These are phyloP conservation scores for Sebastes reedi DNA, from an alignment of 2,797 vertebrate species.

Conservation along the genomic window DNA sequence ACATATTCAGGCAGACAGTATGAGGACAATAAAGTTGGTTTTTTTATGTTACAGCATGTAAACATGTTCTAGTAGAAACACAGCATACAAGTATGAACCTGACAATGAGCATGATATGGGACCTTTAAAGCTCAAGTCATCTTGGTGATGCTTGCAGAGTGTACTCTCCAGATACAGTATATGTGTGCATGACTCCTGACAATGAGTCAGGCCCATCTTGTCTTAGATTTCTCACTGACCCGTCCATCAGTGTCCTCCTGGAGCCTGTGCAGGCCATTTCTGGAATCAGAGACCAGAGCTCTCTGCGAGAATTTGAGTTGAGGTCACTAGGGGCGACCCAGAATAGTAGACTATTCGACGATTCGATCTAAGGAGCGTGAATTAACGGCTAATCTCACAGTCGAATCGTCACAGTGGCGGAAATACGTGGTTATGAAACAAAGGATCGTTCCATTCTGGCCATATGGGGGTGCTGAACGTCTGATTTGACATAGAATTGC, in stretches of 20 bases:
- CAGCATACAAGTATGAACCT: no score
- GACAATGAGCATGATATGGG: no score
- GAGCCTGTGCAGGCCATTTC: neutral
- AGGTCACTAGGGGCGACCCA: neutral
- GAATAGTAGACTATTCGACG: no score
- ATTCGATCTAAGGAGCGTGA: neutral
- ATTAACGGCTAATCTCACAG: no score
- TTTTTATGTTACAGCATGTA: no score
- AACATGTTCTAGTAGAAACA: no score
- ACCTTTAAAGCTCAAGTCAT: neutral
- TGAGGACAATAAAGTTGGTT: no score
- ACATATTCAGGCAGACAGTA: no score
- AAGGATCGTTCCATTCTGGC: neutral
- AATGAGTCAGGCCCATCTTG: neutral
- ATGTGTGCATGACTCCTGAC: neutral
- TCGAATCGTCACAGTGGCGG: no score
- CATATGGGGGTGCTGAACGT: neutral
- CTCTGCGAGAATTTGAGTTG: neutral
- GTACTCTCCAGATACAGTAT: neutral
- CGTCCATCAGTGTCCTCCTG: no score
- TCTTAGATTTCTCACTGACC: neutral
- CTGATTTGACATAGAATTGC: neutral
- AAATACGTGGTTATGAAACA: neutral
- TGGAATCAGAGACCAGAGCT: neutral
- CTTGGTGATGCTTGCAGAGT: neutral